A percentile compares a stretch with the other conserved stretches of the same genome.
Conservation (phyloP, 2,888 invertebrate species). For the Odontocerum albicorne region DNA sequence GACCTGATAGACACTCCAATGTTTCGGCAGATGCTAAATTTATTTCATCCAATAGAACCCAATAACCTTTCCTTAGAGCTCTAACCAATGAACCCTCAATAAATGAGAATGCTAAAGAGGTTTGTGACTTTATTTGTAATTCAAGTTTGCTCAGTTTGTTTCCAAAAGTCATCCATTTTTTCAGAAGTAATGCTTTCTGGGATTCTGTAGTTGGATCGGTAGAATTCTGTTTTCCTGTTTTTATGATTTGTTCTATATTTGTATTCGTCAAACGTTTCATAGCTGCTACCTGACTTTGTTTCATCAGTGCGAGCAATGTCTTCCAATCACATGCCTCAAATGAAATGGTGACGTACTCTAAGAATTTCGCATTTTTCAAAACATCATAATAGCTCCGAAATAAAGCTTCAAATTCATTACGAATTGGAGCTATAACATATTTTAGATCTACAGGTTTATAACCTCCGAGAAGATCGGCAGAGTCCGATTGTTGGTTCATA, state of each 20-base stretch:
- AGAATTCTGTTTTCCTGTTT: constrained; percentile 26
- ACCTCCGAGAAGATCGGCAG: constrained; percentile 94
- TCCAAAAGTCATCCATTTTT: constrained; percentile 66
- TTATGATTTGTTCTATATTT: constrained; percentile 16
- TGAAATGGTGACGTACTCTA: constrained; percentile 76
- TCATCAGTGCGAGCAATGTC: constrained; percentile 74
- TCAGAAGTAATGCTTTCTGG: constrained; percentile 50
- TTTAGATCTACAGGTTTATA: constrained; percentile 94
- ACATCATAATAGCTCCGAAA: constrained; percentile 78
- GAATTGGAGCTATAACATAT: constrained; percentile 78
- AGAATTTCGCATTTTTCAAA: constrained; percentile 79
- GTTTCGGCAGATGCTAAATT: constrained; percentile 97
- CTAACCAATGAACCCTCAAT: constrained; percentile 92
- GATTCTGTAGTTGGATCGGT: constrained; percentile 37
- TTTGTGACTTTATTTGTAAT: constrained; percentile 70
- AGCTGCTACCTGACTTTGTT: constrained; percentile 70
- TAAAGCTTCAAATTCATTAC: constrained; percentile 78
- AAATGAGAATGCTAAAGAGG: constrained; percentile 83
- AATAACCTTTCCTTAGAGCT: constrained; percentile 89
- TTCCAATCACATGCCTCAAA: constrained; percentile 74
- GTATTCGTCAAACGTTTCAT: constrained; percentile 49
- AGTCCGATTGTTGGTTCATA: constrained; percentile 99
- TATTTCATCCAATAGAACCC: constrained; percentile 97
- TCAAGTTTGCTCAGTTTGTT: constrained; percentile 71
- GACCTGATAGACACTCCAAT: constrained; percentile 88